phyloP scores from a whole-genome alignment of 2,113 vertebrate species.

The Cromileptes altivelis region DNA sequence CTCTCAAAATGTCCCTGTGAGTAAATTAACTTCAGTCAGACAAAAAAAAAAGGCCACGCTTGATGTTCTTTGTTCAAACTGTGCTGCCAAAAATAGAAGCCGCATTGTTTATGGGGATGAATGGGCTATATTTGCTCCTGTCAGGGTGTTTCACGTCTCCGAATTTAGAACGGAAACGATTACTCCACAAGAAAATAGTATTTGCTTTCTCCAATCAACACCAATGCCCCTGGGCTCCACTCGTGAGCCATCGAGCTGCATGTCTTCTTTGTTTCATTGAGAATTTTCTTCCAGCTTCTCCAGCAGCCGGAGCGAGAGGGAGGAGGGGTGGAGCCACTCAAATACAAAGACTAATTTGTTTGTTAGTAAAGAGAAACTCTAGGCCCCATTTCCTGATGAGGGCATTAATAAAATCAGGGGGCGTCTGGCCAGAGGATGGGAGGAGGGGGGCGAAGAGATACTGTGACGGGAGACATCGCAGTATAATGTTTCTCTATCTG shows the following conservation, averaged over 20 bases:
- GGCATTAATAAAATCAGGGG: conserved; percentile 83
- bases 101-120: conserved; percentile 69
- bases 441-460: conserved; percentile 29
- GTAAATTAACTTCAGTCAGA: conserved; percentile 45
- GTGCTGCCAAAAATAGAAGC: conserved; percentile 69
- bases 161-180: conserved; percentile 85
- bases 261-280: conserved; percentile 86
- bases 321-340: conserved; percentile 77
- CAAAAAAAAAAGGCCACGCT: conserved; percentile 40
- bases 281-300: conserved; percentile 81
- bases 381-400: conserved; percentile 81
- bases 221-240: conserved; percentile 78
- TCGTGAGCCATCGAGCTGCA: conserved; percentile 80
- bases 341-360: conserved; percentile 89
- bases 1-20: conserved; percentile 22
- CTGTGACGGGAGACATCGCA: conserved; percentile 9
- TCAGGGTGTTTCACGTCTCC: conserved; percentile 68
- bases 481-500: conserved; percentile 62
- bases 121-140: conserved; percentile 74
- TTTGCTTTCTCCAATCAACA: conserved; percentile 84
- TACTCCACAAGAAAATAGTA: conserved; percentile 79
- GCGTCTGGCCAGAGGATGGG: conserved; percentile 68
- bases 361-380: conserved; percentile 87
- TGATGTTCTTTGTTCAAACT: conserved; percentile 63
- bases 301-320: conserved; percentile 71